A percentile compares a stretch with the other conserved stretches of the same genome.
Evolutionary conservation across 2,113 vertebrate species (phyloP).

Genomic region (Mormyrus iriodes): DNA sequence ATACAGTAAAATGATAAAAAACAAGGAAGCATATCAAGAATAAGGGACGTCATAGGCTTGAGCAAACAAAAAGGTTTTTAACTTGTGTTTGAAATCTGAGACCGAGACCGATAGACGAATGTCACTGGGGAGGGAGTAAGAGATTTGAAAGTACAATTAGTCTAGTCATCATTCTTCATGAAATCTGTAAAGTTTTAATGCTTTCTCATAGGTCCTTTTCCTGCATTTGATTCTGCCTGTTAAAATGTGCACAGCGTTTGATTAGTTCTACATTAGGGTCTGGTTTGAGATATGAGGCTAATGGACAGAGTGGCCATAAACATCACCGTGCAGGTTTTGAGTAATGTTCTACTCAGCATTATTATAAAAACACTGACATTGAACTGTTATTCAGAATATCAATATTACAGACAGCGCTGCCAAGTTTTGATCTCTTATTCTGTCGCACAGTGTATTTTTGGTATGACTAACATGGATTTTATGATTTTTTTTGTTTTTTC

Average conservation of each 20-base stretch:
- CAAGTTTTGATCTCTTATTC: not conserved
- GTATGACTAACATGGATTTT: not conserved
- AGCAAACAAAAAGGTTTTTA: no score
- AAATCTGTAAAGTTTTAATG: not conserved
- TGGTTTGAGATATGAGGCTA: not conserved
- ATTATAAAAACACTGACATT: not conserved
- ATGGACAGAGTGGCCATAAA: not conserved
- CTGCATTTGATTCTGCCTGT: not conserved
- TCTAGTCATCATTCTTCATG: not conserved
- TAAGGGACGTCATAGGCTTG: no score
- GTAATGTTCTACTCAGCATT: not conserved
- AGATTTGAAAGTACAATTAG: no score
- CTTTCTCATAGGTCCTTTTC: not conserved
- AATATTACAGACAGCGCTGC: not conserved
- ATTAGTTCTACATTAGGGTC: not conserved
- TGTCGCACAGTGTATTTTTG: not conserved
- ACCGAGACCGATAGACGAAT: no score
- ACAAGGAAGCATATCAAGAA: no score
- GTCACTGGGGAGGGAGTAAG: no score
- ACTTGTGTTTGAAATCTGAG: no score
- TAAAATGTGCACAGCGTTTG: not conserved
- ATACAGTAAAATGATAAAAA: no score
- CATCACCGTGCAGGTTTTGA: not conserved
- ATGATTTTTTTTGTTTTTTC: not conserved
- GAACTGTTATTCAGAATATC: not conserved